Conservation (phyloP, 2,113 vertebrate genomes). For the Petrocephalus zakoni region DNA sequence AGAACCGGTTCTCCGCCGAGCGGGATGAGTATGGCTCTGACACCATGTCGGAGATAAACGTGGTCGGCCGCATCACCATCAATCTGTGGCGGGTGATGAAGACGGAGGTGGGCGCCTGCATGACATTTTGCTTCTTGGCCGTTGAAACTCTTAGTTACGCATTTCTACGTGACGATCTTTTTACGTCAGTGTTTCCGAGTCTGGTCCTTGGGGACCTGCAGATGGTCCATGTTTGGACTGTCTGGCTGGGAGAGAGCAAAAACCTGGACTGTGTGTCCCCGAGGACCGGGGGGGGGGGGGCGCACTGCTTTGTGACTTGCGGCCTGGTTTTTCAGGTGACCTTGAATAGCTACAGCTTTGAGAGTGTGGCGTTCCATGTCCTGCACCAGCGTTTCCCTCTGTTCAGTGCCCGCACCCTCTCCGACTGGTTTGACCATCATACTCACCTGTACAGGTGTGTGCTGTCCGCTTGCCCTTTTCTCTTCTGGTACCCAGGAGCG, state of each 20-base stretch:
- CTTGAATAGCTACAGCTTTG: constrained; percentile 90
- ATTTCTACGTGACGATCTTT: neutral
- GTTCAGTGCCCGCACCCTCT: constrained; percentile 81
- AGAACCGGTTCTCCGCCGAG: constrained; percentile 81
- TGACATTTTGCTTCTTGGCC: neutral
- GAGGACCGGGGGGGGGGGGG: too few species aligned
- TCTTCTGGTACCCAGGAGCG: neutral
- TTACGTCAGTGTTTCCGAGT: neutral
- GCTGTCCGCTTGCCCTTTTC: neutral
- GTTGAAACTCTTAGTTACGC: neutral
- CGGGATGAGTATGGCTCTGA: constrained; percentile 87
- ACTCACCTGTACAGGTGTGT: constrained; percentile 83
- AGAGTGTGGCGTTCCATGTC: constrained; percentile 94
- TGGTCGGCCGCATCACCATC: constrained; percentile 81
- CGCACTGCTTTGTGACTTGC: too few species aligned
- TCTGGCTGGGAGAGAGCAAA: neutral
- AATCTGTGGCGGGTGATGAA: constrained; percentile 98
- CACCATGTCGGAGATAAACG: constrained; percentile 91
- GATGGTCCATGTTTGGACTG: neutral
- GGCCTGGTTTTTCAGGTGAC: constrained; percentile 64
- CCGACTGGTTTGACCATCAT: constrained; percentile 96
- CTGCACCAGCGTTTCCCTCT: constrained; percentile 93
- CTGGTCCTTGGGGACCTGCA: neutral
- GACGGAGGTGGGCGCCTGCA: constrained; percentile 69
- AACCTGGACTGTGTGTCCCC: too few species aligned